Base-by-base conservation (phyloP, 2,113 vertebrate genomes). In the Rhynchomys soricoides region DNA sequence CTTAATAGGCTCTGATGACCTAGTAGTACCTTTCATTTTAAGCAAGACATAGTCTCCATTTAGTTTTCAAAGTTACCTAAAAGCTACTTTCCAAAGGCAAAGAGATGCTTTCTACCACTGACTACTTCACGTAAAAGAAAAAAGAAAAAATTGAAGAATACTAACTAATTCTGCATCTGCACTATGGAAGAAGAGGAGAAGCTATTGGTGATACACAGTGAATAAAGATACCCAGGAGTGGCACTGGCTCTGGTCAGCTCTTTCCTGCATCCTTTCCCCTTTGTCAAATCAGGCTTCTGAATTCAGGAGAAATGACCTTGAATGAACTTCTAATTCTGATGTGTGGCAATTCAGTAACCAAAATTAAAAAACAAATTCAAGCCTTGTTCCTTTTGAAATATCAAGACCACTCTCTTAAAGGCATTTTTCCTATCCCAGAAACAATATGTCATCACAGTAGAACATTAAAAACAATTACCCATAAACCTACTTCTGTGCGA, bases 111-210 rank as follows among this genome's bases (percentile, higher is more conserved):
- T 94, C 77, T 66, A 66, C 21, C 79, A 87, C 64, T 97, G 91
- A 96, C 43, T 97, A 96, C 17, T 89, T 90, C 92, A 86, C 68
- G n/a, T 92, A 93, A 97, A 34, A 62, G 29, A 83, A 86, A 93
- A 93, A 97, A 34, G 43, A 64, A 83, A 86, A 93, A 91, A 85
- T 92, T 96, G 82, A 95, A 86, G 62, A 96, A 5, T 91, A 90
- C 95, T 97, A 94, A 97, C 94, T 96, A 94, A 96, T 78, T 93
- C 88, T 92, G 93, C 96, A 97, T 96, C 95, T 96, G 93, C 24
- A 86, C 48, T 52, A 82, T 92, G 97, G 96, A 97, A 95, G 66
- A 66, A 93, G 93, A 95, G 62, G 3, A 11, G 62, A 89, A 82
- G 82, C 13, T 22, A 92, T 88, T 52, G 94, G 50, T 70, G 81